Base-by-base conservation (phyloP, 1,140 invertebrate genomes). In the Nixonia krombeini region DNA sequence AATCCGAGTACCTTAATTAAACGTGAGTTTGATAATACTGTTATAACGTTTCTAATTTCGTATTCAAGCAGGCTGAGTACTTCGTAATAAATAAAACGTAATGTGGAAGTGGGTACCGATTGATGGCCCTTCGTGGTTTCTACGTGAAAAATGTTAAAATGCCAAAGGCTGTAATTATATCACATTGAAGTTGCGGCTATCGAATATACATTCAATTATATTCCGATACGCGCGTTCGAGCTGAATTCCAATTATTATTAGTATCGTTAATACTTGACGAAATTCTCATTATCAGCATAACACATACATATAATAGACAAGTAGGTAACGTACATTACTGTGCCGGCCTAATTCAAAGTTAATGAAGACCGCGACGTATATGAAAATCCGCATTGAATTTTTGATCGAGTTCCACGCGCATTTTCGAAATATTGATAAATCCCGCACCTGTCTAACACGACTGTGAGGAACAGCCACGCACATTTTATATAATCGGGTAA, bases 241-340 rank as follows among this genome's bases (percentile, higher is more conserved):
- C 41, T 56, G 51, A 38, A 67, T 67, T 56, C 57, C 65, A 62
- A 68, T 62, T 62, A 68, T 62, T 68, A 68, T 68, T 68, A 58
- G 53, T 68, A 68, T 62, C 65, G 58, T 68, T 68, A 62, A 68
- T 62, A 56, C 53, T 67, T 53, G 56, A 68, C n/a, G 62, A 68
- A 68, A 63, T 55, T 62, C 58, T 63, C 58, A 69, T 69, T 69
- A 63, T 69, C 52, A n/a, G n/a, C 53, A 53, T 25, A 63, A 50
- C 55, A 52, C 66, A 67, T 67, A 55, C 57, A 53, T 69, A 58
- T 69, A 58, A 69, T 63, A 58, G 53, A 63, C 47, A 53, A 55
- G 61, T 53, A 63, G 53, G 62, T 63, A 63, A 69, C 49, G 58
- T 53, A 55, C 55, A 63, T 63, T 69, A 63, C 49, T 38, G 56